Evolutionary conservation across 1,140 invertebrate genomes (phyloP).

Genomic region (Thalassaphorura encarpata): DNA sequence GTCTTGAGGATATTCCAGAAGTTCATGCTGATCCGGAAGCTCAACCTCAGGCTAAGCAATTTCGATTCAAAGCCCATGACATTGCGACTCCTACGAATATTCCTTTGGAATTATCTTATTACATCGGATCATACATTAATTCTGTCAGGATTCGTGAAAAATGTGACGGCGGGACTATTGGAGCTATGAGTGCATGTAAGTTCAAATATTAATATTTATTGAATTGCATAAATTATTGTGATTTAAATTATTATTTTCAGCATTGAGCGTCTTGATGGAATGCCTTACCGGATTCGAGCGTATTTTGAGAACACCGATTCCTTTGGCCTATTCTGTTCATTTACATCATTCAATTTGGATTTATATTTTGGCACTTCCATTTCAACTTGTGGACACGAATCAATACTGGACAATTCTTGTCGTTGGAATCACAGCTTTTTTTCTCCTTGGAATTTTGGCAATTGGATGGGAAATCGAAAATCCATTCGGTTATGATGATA

Average conservation of each 20-base stretch:
- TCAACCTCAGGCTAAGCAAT: constrained; percentile 4
- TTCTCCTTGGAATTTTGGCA: constrained; percentile 26
- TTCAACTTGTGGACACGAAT: constrained; percentile 21
- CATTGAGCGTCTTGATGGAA: constrained; percentile 22
- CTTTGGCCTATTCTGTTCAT: constrained; percentile 30
- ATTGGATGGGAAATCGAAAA: constrained; percentile 33
- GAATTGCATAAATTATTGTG: neutral
- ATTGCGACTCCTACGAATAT: constrained; percentile 28
- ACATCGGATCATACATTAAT: constrained; percentile 28
- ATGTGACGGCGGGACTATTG: constrained; percentile 13
- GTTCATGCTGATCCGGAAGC: neutral
- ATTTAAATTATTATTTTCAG: neutral
- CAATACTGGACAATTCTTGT: constrained; percentile 26
- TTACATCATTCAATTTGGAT: constrained; percentile 28
- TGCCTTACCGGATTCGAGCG: constrained; percentile 29
- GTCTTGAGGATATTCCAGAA: no score
- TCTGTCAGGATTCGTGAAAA: constrained; percentile 4
- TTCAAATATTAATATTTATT: neutral
- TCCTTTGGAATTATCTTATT: constrained; percentile 29
- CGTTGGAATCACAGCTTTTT: constrained; percentile 22
- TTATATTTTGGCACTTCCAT: constrained; percentile 24
- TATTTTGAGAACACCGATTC: constrained; percentile 29
- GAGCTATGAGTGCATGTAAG: constrained; percentile 25
- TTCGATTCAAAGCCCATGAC: constrained; percentile 25
- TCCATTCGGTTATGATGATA: constrained; percentile 22